A percentile compares a stretch with the other conserved stretches of the same genome.
Conservation (phyloP, 2,113 vertebrate genomes). For the Typhlomys cinereus region DNA sequence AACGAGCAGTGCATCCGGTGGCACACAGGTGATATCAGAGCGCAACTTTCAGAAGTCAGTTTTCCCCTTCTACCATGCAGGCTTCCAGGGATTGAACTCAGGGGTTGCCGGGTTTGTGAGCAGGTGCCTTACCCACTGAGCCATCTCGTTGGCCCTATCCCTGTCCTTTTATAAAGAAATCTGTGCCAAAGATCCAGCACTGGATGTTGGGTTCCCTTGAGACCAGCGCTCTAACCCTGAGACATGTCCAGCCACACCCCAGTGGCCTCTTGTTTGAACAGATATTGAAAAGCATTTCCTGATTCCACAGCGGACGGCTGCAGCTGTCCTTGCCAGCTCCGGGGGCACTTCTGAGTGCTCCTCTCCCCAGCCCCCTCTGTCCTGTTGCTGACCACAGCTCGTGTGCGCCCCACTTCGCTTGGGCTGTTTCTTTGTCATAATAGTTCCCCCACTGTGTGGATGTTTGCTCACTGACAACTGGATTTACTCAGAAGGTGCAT, state of each 20-base stretch:
- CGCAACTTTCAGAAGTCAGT: too few relatives aligned
- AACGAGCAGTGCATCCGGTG: too few relatives aligned
- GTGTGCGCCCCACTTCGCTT: accelerated
- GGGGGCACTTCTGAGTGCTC: too few relatives aligned
- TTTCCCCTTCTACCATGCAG: too few relatives aligned
- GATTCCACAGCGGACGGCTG: neutral
- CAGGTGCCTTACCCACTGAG: too few relatives aligned
- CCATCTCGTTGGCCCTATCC: too few relatives aligned
- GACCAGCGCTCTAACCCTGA: neutral
- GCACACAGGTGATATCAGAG: too few relatives aligned
- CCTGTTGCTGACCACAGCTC: accelerated
- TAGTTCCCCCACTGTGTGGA: accelerated
- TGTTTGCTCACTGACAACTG: neutral
- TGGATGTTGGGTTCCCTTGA: neutral
- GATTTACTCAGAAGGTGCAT: neutral
- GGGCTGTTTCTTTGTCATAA: neutral
- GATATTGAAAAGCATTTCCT: neutral
- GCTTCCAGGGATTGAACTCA: too few relatives aligned
- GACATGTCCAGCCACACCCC: neutral
- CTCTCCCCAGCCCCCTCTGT: neutral
- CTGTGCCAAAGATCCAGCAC: neutral
- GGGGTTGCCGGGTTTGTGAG: too few relatives aligned
- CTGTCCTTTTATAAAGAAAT: too few relatives aligned
- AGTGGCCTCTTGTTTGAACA: neutral
- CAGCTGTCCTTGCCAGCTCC: neutral